These are phyloP conservation scores for Eristalis tenax DNA, from an alignment of 2,888 invertebrate genomes.

Conservation along the genomic window DNA sequence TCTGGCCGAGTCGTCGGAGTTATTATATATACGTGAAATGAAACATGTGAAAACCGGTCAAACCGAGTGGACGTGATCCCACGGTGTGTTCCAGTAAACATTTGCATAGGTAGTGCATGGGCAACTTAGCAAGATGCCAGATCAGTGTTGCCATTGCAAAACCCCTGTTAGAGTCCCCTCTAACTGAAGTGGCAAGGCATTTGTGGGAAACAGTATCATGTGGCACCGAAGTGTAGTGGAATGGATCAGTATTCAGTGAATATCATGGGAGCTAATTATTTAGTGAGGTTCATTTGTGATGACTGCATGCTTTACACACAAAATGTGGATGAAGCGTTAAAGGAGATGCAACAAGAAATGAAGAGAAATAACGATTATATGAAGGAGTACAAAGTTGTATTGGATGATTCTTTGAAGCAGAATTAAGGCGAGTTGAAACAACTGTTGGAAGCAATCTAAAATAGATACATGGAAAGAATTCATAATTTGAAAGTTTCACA, in stretches of 20 bases:
- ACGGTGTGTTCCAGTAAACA: too few relatives aligned
- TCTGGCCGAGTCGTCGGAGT: too few relatives aligned
- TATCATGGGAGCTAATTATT: background rate
- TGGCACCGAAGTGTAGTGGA: background rate
- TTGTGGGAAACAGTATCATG: background rate
- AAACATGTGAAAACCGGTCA: too few relatives aligned
- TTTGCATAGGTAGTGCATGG: too few relatives aligned
- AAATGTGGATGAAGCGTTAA: background rate
- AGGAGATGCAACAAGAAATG: background rate
- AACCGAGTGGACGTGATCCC: too few relatives aligned
- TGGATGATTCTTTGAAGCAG: background rate
- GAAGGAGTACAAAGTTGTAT: background rate
- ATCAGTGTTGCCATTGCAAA: slow-evolving; percentile 5
- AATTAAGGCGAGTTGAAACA: background rate
- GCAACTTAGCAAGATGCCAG: too few relatives aligned
- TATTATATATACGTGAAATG: too few relatives aligned
- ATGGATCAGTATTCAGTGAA: background rate
- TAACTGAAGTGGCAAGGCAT: background rate
- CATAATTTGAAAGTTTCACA: background rate
- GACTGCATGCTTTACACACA: background rate
- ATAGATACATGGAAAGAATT: background rate
- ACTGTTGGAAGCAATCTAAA: background rate
- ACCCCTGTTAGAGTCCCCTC: background rate
- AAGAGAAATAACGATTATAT: background rate
- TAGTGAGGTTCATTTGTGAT: background rate